Conservation (phyloP, 2,797 vertebrate genomes). For the Prionace glauca region DNA sequence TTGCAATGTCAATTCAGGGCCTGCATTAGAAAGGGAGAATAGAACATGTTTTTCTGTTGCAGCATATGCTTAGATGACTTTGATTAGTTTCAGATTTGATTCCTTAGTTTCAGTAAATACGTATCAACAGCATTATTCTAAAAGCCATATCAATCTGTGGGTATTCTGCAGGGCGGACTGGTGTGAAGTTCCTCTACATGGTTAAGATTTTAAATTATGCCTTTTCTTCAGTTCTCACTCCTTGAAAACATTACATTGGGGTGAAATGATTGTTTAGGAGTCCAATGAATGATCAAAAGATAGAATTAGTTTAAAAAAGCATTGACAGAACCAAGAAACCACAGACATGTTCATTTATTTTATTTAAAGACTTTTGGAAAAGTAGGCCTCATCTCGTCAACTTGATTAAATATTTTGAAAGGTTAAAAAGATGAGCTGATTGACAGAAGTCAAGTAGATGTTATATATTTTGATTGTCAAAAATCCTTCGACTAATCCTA, state of each 20-base stretch:
- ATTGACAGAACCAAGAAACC: background rate
- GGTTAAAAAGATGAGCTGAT: background rate
- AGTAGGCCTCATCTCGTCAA: background rate
- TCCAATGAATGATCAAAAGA: background rate
- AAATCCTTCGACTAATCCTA: background rate
- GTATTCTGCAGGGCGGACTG: background rate
- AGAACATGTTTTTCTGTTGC: background rate
- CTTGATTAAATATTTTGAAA: background rate
- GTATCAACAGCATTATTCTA: background rate
- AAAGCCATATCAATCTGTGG: background rate
- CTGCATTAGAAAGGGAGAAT: background rate
- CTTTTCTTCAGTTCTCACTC: background rate
- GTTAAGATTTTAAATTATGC: background rate
- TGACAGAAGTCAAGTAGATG: background rate
- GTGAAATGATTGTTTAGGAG: background rate
- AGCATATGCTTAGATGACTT: background rate
- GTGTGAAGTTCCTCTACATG: background rate
- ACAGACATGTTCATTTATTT: background rate
- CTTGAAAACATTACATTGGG: background rate
- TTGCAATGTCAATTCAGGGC: background rate
- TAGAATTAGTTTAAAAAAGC: background rate
- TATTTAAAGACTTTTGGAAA: background rate
- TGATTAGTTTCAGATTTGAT: background rate
- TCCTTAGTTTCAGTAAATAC: background rate
- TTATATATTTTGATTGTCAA: background rate